Evolutionary conservation across 2,888 invertebrate species (phyloP), one percentile per base, ranked within the genome.

Genomic region (Acronicta aceris): DNA sequence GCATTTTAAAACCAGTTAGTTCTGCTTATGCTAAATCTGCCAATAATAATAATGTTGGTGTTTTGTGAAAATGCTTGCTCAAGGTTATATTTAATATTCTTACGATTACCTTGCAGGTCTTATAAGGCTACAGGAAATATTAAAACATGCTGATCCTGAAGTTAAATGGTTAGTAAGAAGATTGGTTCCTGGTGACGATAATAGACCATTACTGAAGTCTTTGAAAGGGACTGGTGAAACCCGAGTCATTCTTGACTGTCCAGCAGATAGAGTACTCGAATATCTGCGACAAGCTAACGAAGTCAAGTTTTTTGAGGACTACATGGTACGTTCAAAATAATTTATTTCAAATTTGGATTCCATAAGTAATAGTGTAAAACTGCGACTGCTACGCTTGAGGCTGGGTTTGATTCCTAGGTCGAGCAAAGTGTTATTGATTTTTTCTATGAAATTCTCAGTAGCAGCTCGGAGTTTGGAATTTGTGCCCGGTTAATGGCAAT

Each of bases 291-390:
- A 98, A 89, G 98, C 98, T 0, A 96, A 96, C 72, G 97, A 98
- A 87, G 96, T 98, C 13, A 97, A 97, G 75, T 96, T 98, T 91
- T 95, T 98, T 85, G 97, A 97, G 62, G 97, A 97, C 81, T 97
- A 98, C 86, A 97, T 98, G 95, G 96, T 95, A 81, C 65, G 72
- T 41, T 13, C 5, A 30, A 42, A 42, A 17, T 17, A 17, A 17
- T 10, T 17, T 1, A 42, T 17, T 42, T 10, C 4, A 16, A 5
- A n/a, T 15, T 40, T 16, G 3, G 8, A 5, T 15, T 16, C 15
- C 0, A 3, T 6, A 15, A 40, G 15, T 4, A 40, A 40, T 7
- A 27, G 27, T 27, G 27, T 25, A 25, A 25, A 4, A 5, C 5
- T 4, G n/a, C n/a, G n/a, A n/a, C n/a, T n/a, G n/a, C n/a, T n/a